phyloP scores from a whole-genome alignment of 1,140 invertebrate genomes.

The Phortica variegata region DNA sequence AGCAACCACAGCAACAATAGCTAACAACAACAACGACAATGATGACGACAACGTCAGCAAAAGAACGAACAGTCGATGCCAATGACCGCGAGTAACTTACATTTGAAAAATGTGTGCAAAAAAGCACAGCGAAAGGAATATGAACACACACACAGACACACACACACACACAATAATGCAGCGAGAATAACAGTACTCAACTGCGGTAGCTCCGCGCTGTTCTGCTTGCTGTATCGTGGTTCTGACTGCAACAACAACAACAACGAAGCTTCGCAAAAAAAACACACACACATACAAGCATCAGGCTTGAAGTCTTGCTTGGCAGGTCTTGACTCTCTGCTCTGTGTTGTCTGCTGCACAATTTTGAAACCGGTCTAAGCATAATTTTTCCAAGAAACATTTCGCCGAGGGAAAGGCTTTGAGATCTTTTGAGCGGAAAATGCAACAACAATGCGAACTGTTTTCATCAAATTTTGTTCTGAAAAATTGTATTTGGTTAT shows the following conservation, averaged over 20 bases:
- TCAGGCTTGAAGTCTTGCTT: no score
- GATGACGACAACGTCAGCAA: no score
- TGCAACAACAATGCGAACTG: no score
- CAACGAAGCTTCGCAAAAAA: no score
- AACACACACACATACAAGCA: no score
- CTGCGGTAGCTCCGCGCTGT: constrained; percentile 28
- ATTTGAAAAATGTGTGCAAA: constrained; percentile 57
- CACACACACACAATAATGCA: neutral
- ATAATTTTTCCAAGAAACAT: constrained; percentile 53
- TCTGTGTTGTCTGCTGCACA: constrained; percentile 29
- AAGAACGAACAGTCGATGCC: constrained; percentile 36
- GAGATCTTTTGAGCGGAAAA: no score
- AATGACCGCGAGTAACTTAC: constrained; percentile 58
- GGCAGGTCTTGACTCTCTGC: no score
- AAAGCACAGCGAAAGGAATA: constrained; percentile 51
- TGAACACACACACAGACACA: constrained; percentile 30
- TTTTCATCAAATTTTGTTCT: no score
- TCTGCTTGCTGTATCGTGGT: constrained; percentile 35
- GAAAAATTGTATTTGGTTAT: no score
- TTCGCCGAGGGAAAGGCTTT: constrained; percentile 48
- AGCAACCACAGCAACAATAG: constrained; percentile 16
- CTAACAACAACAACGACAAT: no score
- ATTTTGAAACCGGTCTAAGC: constrained; percentile 53
- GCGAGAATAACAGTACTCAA: constrained; percentile 39
- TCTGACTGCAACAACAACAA: constrained; percentile 20